A percentile compares a stretch with the other conserved stretches of the same genome.
These are phyloP conservation scores for Syngnathus typhle DNA, from an alignment of 2,113 vertebrate species.

Conservation along the genomic window DNA sequence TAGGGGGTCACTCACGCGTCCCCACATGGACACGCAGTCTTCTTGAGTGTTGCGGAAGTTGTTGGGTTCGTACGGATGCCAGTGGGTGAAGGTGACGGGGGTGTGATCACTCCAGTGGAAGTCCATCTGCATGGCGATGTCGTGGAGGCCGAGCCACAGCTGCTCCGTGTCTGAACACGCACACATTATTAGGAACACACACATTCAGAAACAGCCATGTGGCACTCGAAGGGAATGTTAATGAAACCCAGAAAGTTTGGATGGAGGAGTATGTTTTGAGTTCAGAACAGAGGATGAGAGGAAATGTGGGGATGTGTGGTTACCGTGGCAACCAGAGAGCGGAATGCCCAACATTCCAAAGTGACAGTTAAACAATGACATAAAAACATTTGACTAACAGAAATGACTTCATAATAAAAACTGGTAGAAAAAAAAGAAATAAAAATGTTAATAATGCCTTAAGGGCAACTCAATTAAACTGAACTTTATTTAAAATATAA, in stretches of 20 bases:
- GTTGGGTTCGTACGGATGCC: slow-evolving; percentile 96
- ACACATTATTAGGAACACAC: background rate
- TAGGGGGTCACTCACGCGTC: slow-evolving; percentile 76
- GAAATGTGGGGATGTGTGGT: slow-evolving; percentile 1
- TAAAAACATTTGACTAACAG: background rate
- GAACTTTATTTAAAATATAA: too few relatives aligned
- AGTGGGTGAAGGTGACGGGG: slow-evolving; percentile 87
- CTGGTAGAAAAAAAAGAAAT: too few relatives aligned
- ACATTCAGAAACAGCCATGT: background rate
- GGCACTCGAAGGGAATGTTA: background rate
- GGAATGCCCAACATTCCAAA: background rate
- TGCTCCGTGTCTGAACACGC: slow-evolving; percentile 80
- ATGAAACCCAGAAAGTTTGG: background rate
- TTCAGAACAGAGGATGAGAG: background rate
- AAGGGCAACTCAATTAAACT: too few relatives aligned
- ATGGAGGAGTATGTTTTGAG: background rate
- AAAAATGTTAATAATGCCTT: too few relatives aligned
- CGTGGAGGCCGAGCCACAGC: slow-evolving; percentile 94
- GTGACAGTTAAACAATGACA: background rate
- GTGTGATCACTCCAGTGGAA: slow-evolving; percentile 95
- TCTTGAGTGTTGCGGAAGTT: slow-evolving; percentile 91
- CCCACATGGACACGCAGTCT: slow-evolving; percentile 95
- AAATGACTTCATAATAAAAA: too few relatives aligned
- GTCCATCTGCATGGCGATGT: slow-evolving; percentile 91
- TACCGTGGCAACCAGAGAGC: background rate